Evolutionary conservation across 2,888 invertebrate species (phyloP), one percentile per base, ranked within the genome.

Genomic region (Pycnomerus fuliginosus): DNA sequence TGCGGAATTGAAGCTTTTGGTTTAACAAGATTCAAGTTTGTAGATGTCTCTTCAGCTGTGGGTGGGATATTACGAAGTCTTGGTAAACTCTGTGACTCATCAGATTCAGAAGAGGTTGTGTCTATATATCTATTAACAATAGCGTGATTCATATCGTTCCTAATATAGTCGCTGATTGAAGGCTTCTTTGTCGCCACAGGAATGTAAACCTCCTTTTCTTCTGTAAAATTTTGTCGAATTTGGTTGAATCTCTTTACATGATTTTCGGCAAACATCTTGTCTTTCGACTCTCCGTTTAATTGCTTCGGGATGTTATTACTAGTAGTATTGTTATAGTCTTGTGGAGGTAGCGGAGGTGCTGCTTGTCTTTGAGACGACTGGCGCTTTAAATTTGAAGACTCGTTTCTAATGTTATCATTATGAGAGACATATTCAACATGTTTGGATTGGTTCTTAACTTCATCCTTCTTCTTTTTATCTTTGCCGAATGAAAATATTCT

Each of bases 1-100:
- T 70, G 68, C 1, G 71, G 71, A 33, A 71, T 69, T 23, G 67
- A 45, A 15, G 71, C 70, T 59, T 70, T 71, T 1, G 73, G 70
- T 55, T 68, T 70, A 3, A 72, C 67, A 11, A 72, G 49, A 34
- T 64, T 61, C 2, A 70, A 55, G 30, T 65, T 66, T 52, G 64
- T 65, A 39, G 63, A 48, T 3, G 68, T 64, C 44, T 70, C 69
- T 46, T 61, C 62, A 8, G 65, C 62, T 34, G 67, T 50, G 1
- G 68, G 67, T 2, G 69, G 68, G 1, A 67, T 70, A 35, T 62
- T 62, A 16, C 61, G 43, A 37, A 36, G 37, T 7, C 44, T 27
- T n/a, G 8, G 16, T 4, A 12, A 4, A 3, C 4, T 4, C 49
- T 56, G 62, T 12, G 60, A 58, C 35, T 60, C 61, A 11, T 69